Conservation (phyloP, 2,113 vertebrate genomes). For the Microtus ochrogaster region DNA sequence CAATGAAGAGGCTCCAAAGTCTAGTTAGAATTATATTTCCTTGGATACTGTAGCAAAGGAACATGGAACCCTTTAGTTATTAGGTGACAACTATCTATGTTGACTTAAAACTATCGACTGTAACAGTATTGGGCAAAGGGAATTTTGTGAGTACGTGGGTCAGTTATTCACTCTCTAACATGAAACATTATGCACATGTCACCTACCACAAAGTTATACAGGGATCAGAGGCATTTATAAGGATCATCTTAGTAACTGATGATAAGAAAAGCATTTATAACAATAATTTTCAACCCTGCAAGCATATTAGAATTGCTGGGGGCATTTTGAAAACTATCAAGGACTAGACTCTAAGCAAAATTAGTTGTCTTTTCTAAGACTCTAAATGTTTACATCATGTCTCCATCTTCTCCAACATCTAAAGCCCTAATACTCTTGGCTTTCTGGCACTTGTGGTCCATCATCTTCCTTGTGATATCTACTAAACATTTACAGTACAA, state of each 20-base stretch:
- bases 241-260: constrained; percentile 48
- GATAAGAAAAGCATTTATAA: background rate
- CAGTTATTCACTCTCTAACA: constrained; percentile 19
- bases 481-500: background rate
- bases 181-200: background rate
- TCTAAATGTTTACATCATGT: background rate
- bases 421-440: background rate
- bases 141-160: background rate
- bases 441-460: background rate
- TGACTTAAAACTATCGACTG: constrained; percentile 39
- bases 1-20: background rate
- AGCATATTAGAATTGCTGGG: background rate
- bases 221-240: background rate
- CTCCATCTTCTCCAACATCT: background rate
- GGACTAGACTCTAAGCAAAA: background rate
- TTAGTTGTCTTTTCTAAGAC: background rate
- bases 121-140: background rate
- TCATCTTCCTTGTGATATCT: constrained; percentile 16
- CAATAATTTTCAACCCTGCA: background rate
- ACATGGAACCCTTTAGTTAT: background rate
- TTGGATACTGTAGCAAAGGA: constrained; percentile 11
- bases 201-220: background rate
- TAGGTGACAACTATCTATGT: background rate
- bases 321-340: constrained; percentile 13
- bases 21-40: background rate